Conservation (phyloP, 2,888 invertebrate genomes). For the Euzophera pinguis region DNA sequence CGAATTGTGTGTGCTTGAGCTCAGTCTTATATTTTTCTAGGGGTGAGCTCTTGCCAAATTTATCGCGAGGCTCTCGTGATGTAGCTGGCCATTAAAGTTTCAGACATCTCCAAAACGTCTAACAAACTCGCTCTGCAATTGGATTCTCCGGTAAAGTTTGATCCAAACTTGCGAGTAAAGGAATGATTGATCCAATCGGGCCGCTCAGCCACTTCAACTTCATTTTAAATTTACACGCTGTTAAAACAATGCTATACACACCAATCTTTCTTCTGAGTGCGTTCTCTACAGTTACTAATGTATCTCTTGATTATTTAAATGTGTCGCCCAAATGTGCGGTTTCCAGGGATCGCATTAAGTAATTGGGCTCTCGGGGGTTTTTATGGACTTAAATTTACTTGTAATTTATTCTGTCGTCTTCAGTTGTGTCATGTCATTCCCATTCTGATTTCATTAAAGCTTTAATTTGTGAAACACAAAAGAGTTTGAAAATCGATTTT, state of each 20-base stretch:
- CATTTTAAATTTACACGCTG: constrained; percentile 21
- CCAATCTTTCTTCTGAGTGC: constrained; percentile 1
- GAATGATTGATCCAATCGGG: constrained; percentile 39
- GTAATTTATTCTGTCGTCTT: not conserved
- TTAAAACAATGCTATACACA: constrained; percentile 14
- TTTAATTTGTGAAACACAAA: too few species aligned
- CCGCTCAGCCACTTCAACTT: constrained; percentile 23
- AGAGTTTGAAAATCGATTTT: too few species aligned
- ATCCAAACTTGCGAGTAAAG: constrained; percentile 40
- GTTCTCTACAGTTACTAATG: not conserved
- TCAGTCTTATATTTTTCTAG: not conserved
- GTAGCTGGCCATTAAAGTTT: constrained; percentile 51
- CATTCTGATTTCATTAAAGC: too few species aligned
- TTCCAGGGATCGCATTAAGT: constrained; percentile 2
- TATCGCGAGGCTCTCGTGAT: constrained; percentile 40
- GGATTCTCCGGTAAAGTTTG: constrained; percentile 29
- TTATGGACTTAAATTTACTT: not conserved
- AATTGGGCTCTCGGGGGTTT: not conserved
- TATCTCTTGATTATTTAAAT: constrained; percentile 1
- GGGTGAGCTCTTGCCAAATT: constrained; percentile 35
- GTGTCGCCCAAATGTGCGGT: constrained; percentile 1
- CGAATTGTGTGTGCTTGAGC: not conserved
- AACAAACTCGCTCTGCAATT: constrained; percentile 43
- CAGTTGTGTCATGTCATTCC: too few species aligned
- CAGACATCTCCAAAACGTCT: constrained; percentile 37